Conservation (phyloP, 53 echinoderm and acorn worm genomes). For the Henricia sp. region DNA sequence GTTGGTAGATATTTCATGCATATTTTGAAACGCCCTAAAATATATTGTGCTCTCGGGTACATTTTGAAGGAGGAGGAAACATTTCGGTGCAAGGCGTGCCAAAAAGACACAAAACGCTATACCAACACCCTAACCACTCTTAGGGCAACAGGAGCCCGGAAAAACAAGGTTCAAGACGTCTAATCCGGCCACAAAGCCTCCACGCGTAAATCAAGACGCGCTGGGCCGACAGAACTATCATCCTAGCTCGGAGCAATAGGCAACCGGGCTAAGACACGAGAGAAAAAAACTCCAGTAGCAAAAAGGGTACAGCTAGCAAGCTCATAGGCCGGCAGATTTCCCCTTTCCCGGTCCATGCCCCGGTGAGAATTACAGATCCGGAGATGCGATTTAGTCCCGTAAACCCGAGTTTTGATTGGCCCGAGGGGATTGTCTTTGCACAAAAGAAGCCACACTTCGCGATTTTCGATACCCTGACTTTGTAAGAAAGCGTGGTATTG, state of each 20-base stretch:
- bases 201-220: constrained; percentile 58
- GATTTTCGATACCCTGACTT: constrained; percentile 30
- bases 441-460: background rate
- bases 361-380: constrained; percentile 47
- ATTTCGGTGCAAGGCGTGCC: no score
- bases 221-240: constrained; percentile 33
- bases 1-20: no score
- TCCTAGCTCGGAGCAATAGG: constrained; percentile 45
- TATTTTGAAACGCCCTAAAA: no score
- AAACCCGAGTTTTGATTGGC: constrained; percentile 55
- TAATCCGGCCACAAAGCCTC: constrained; percentile 38
- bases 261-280: background rate
- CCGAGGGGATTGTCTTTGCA: constrained; percentile 33
- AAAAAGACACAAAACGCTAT: no score
- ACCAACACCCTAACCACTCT: background rate
- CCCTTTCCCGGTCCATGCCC: background rate
- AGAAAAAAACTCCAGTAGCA: background rate
- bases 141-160: background rate
- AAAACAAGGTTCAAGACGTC: constrained; percentile 12
- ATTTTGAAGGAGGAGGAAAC: no score
- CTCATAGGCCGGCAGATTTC: background rate
- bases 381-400: constrained; percentile 33
- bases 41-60: no score
- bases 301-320: background rate
- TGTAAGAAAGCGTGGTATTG: background rate